phyloP scores from a whole-genome alignment of 2,797 vertebrate species.

The Rallus crepitans region DNA sequence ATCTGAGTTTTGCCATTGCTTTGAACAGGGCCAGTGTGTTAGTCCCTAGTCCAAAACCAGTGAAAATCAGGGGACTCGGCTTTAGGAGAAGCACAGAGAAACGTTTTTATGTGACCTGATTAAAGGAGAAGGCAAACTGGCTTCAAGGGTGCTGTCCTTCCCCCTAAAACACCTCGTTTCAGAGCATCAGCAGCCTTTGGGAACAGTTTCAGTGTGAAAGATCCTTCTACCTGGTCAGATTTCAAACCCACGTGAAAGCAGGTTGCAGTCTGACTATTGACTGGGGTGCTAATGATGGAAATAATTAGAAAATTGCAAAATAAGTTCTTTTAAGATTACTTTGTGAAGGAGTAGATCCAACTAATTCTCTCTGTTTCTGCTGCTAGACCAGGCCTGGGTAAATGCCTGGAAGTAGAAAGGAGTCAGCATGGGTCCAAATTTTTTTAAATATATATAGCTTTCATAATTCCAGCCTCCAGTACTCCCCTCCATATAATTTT shows the following conservation, averaged over 20 bases:
- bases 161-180: background rate
- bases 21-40: background rate
- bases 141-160: background rate
- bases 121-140: background rate
- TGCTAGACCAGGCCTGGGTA: background rate
- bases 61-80: background rate
- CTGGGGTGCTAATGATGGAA: background rate
- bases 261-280: background rate
- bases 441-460: background rate
- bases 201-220: background rate
- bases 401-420: slow-evolving; percentile 3
- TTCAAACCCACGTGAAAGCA: background rate
- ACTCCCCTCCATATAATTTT: slow-evolving; percentile 7
- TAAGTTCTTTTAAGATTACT: background rate
- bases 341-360: background rate
- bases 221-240: background rate
- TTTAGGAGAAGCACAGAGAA: background rate
- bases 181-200: background rate
- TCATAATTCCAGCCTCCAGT: slow-evolving; percentile 30
- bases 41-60: background rate
- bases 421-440: background rate
- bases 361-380: background rate
- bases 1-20: background rate
- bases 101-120: background rate
- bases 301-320: slow-evolving; percentile 4